Evolutionary conservation across 1,140 invertebrate species (phyloP).

Genomic region (Oreohelix idahoensis): DNA sequence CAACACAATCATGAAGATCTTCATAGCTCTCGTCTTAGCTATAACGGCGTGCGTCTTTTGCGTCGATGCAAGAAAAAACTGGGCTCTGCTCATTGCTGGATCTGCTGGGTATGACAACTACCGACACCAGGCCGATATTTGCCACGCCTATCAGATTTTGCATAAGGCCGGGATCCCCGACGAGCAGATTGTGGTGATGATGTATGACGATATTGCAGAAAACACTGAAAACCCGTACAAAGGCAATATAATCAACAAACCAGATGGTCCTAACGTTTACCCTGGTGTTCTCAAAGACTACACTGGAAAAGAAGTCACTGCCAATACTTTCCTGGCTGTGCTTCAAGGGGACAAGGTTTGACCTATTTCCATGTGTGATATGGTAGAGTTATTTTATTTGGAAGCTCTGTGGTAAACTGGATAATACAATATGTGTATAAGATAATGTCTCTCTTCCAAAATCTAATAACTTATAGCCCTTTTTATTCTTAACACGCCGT

Average conservation of each 20-base stretch:
- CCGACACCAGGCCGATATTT: slow-evolving; percentile 79
- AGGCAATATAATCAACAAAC: slow-evolving; percentile 78
- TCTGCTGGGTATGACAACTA: slow-evolving; percentile 78
- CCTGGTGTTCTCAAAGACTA: slow-evolving; percentile 78
- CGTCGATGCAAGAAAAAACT: slow-evolving; percentile 69
- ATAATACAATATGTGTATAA: too few relatives aligned
- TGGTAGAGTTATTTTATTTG: too few relatives aligned
- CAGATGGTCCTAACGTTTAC: slow-evolving; percentile 78
- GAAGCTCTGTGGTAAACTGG: too few relatives aligned
- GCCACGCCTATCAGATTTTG: slow-evolving; percentile 79
- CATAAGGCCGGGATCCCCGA: slow-evolving; percentile 76
- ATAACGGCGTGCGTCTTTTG: background rate
- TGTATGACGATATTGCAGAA: slow-evolving; percentile 79
- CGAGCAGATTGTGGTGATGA: slow-evolving; percentile 79
- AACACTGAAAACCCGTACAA: slow-evolving; percentile 76
- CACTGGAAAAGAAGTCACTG: slow-evolving; percentile 76
- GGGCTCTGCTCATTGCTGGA: slow-evolving; percentile 78
- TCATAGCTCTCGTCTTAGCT: background rate
- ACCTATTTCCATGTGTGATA: background rate
- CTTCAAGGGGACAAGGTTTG: slow-evolving; percentile 74
- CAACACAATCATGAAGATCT: background rate
- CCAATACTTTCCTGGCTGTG: slow-evolving; percentile 77
- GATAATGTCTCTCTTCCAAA: too few relatives aligned
- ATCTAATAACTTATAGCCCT: too few relatives aligned
- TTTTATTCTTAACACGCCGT: too few relatives aligned